A percentile compares a stretch with the other conserved stretches of the same genome.
Evolutionary conservation across 2,113 vertebrate species (phyloP).

Genomic region (Morphnarchus princeps): DNA sequence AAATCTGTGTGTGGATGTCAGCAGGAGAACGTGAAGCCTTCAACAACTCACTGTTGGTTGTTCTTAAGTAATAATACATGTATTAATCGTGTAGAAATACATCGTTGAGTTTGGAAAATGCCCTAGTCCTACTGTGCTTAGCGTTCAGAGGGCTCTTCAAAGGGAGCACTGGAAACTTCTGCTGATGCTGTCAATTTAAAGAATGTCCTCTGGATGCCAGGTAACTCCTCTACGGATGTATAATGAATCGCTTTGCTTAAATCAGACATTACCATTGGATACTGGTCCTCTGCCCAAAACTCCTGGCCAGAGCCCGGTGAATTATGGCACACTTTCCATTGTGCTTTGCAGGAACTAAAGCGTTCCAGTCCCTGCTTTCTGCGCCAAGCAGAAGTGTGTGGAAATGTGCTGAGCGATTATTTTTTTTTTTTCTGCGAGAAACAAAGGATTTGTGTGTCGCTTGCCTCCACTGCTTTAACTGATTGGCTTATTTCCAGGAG

Average conservation of each 20-base stretch:
- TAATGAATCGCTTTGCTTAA: slow-evolving; percentile 24
- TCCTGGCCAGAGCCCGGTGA: not conserved
- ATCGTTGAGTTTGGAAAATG: not conserved
- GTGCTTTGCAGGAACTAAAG: slow-evolving; percentile 36
- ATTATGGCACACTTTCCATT: slow-evolving; percentile 38
- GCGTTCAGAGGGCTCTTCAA: not conserved
- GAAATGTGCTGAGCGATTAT: not conserved
- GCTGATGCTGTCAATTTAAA: not conserved
- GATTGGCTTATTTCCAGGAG: not conserved
- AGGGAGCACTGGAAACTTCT: slow-evolving; percentile 17
- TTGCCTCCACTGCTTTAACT: not conserved
- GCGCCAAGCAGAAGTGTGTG: slow-evolving; percentile 6
- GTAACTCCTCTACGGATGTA: slow-evolving; percentile 12
- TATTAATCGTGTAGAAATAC: not conserved
- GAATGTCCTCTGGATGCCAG: not conserved
- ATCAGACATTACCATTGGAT: not conserved
- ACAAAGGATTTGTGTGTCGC: not conserved
- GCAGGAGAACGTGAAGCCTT: not conserved
- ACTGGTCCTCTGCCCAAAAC: not conserved
- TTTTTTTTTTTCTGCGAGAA: not conserved
- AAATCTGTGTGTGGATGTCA: not conserved
- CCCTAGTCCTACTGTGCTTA: not conserved
- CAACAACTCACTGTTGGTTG: not conserved
- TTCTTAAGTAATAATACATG: not conserved
- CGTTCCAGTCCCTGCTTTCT: not conserved